A percentile compares a stretch with the other conserved stretches of the same genome.
phyloP scores from a whole-genome alignment of 2,797 vertebrate genomes.

The Falco biarmicus region DNA sequence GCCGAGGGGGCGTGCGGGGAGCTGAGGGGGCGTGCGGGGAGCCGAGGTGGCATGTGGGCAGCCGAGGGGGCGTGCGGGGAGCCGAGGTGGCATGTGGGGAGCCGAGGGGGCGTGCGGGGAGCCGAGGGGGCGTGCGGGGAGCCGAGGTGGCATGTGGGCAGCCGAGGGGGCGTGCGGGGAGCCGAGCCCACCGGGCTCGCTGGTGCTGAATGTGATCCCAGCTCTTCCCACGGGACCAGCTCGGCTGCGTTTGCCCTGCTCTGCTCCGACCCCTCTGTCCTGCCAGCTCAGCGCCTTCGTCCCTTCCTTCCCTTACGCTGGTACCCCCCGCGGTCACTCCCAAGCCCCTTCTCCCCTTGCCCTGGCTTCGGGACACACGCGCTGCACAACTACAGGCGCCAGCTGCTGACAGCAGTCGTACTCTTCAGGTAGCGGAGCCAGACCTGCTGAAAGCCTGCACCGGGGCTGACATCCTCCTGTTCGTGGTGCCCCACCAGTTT shows the following conservation, averaged over 20 bases:
- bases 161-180: too few species aligned
- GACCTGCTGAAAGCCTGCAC: slow-evolving; percentile 88
- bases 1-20: too few species aligned
- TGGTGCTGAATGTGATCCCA: rapidly evolving
- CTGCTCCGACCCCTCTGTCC: too few species aligned
- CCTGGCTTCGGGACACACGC: background rate
- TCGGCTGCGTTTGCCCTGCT: background rate
- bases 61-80: too few species aligned
- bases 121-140: too few species aligned
- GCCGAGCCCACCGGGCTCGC: too few species aligned
- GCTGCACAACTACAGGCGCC: rapidly evolving
- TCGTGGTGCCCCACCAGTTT: slow-evolving; percentile 98
- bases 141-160: too few species aligned
- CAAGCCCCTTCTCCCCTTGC: background rate
- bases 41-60: too few species aligned
- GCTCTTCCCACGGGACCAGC: background rate
- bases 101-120: too few species aligned
- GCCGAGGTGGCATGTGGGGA: too few species aligned
- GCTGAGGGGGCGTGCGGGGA: too few species aligned
- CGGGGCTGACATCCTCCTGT: slow-evolving; percentile 90
- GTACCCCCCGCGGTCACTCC: background rate
- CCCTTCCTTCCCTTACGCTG: background rate
- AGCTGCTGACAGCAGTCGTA: rapidly evolving
- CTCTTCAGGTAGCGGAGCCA: slow-evolving; percentile 88
- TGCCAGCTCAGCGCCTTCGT: background rate